Evolutionary conservation across 2,888 invertebrate species (phyloP).

Genomic region (Scrobipalpa costella): DNA sequence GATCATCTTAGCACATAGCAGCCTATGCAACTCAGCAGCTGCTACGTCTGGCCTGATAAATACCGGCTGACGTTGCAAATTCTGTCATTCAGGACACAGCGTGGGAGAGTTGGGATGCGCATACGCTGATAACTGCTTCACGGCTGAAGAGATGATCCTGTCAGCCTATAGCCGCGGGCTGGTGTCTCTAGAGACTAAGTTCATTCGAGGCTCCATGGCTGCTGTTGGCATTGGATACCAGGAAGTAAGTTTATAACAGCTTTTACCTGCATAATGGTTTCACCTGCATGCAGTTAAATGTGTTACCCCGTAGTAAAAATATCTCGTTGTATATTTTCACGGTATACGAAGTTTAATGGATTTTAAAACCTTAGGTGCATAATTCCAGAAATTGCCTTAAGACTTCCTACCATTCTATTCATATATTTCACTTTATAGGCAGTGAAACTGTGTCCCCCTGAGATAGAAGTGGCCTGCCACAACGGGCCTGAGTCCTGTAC

Average conservation of each 20-base stretch:
- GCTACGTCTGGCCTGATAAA: too few species aligned
- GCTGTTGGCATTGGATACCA: constrained; percentile 83
- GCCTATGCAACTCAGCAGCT: too few species aligned
- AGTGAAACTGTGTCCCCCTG: constrained; percentile 62
- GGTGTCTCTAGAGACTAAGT: constrained; percentile 81
- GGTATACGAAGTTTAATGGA: too few species aligned
- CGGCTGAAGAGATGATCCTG: constrained; percentile 88
- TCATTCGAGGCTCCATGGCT: constrained; percentile 88
- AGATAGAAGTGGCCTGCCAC: constrained; percentile 86
- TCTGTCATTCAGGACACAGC: constrained; percentile 84
- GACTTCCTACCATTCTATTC: too few species aligned
- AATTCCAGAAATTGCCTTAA: too few species aligned
- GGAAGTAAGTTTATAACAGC: constrained; percentile 45
- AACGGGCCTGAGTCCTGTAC: constrained; percentile 87
- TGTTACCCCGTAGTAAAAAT: too few species aligned
- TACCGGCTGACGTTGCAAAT: not conserved
- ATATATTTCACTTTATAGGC: constrained; percentile 34
- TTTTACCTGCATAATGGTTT: not conserved
- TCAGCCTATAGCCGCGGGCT: constrained; percentile 88
- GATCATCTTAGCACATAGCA: too few species aligned
- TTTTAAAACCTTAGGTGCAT: too few species aligned
- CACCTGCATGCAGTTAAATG: too few species aligned
- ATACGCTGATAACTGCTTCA: constrained; percentile 92
- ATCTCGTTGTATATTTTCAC: too few species aligned
- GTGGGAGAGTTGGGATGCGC: constrained; percentile 94